Evolutionary conservation across 2,797 vertebrate genomes (phyloP).

Genomic region (Hephaestus fuliginosus): DNA sequence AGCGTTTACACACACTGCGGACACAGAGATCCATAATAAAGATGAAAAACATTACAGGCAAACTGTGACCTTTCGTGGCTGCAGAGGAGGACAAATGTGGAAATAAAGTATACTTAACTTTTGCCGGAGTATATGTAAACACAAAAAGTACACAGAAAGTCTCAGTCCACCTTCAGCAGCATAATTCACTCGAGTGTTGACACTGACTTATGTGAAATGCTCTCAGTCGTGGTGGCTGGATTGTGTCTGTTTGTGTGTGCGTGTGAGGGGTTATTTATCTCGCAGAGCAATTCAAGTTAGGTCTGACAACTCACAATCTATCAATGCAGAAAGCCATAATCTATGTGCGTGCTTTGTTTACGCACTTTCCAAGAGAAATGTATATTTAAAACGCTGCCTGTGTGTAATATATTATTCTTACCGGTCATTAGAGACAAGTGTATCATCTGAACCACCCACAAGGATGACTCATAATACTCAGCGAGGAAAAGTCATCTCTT

Average conservation of each 20-base stretch:
- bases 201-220: slow-evolving; percentile 19
- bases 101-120: background rate
- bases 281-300: slow-evolving; percentile 2
- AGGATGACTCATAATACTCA: slow-evolving; percentile 34
- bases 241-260: background rate
- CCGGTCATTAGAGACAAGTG: slow-evolving; percentile 18
- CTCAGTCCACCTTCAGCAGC: background rate
- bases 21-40: slow-evolving; percentile 23
- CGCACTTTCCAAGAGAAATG: background rate
- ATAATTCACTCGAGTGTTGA: background rate
- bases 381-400: slow-evolving; percentile 24
- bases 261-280: slow-evolving; percentile 6
- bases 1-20: slow-evolving; percentile 96
- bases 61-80: background rate
- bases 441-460: slow-evolving; percentile 31
- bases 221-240: background rate
- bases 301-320: background rate
- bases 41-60: background rate
- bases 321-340: slow-evolving; percentile 9
- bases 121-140: background rate
- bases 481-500: background rate
- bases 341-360: slow-evolving; percentile 1
- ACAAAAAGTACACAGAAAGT: background rate
- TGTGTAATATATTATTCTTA: background rate
- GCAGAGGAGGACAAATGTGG: background rate